These are phyloP conservation scores for Hipposideros larvatus DNA, from an alignment of 2,797 vertebrate species.

Conservation along the genomic window DNA sequence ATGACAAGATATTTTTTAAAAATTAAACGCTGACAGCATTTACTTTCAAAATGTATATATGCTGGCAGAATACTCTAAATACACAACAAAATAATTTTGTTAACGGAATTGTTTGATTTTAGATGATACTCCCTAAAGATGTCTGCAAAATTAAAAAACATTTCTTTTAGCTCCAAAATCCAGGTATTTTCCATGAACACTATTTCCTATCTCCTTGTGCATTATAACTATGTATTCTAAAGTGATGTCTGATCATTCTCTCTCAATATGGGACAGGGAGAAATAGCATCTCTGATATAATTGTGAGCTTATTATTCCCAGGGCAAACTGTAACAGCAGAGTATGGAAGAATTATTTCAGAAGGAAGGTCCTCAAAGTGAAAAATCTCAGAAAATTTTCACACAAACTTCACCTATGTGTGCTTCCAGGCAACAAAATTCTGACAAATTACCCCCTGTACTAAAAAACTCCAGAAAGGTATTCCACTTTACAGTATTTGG, in stretches of 20 bases:
- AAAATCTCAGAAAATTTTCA: not conserved
- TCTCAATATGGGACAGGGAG: not conserved
- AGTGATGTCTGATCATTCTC: not conserved
- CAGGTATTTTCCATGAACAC: not conserved
- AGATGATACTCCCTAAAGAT: slow-evolving; percentile 57
- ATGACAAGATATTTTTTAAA: slow-evolving; percentile 74
- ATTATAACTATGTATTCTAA: not conserved
- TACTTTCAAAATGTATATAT: slow-evolving; percentile 67
- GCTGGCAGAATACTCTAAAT: slow-evolving; percentile 64
- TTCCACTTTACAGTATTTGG: not conserved
- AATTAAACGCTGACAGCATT: slow-evolving; percentile 72
- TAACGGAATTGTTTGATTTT: slow-evolving; percentile 50
- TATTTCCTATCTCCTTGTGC: not conserved
- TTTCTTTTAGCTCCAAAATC: not conserved
- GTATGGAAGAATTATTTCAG: not conserved
- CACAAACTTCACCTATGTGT: not conserved
- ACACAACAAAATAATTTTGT: slow-evolving; percentile 66
- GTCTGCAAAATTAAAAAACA: slow-evolving; percentile 16
- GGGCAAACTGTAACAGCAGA: not conserved
- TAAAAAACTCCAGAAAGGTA: not conserved
- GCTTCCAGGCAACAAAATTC: not conserved
- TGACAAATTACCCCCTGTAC: not conserved
- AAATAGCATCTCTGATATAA: slow-evolving; percentile 6
- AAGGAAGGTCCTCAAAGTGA: not conserved
- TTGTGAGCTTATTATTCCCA: not conserved